A percentile compares a stretch with the other conserved stretches of the same genome.
These are phyloP conservation scores for Allolobophora icterica DNA, from an alignment of 2,888 invertebrate genomes.

Conservation along the genomic window DNA sequence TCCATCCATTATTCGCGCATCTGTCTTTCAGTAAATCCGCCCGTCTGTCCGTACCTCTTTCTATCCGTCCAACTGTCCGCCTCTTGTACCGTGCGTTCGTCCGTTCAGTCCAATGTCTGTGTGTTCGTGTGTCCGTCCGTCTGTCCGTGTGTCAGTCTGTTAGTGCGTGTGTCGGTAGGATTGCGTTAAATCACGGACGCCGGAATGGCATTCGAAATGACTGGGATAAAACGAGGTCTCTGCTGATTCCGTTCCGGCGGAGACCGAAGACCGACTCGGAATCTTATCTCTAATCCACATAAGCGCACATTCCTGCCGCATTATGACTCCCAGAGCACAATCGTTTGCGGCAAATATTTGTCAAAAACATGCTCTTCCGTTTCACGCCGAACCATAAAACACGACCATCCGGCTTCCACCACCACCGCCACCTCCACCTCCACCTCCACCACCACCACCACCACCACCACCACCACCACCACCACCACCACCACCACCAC, in stretches of 20 bases:
- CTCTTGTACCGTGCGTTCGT: too few species aligned
- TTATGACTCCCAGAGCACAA: not conserved
- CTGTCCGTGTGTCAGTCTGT: not conserved
- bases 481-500: not conserved
- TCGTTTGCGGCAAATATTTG: conserved; percentile 24
- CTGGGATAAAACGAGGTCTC: not conserved
- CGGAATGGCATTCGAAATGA: not conserved
- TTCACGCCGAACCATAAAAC: not conserved
- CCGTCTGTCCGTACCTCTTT: too few species aligned
- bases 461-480: not conserved
- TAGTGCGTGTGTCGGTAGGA: not conserved
- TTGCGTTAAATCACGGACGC: not conserved
- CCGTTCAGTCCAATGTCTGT: too few species aligned
- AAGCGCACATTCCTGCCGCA: not conserved
- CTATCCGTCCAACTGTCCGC: too few species aligned
- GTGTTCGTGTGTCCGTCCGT: not conserved
- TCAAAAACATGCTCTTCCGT: conserved; percentile 19
- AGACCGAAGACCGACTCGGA: not conserved
- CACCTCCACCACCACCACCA: not conserved
- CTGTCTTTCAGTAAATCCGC: too few species aligned
- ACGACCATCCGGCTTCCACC: not conserved
- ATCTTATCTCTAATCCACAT: conserved; percentile 21
- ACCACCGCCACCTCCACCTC: not conserved
- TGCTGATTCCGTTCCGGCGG: not conserved
- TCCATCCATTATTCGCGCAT: too few species aligned